Evolutionary conservation across 2,113 vertebrate genomes (phyloP).

Genomic region (cattle (Bos taurus)): DNA sequence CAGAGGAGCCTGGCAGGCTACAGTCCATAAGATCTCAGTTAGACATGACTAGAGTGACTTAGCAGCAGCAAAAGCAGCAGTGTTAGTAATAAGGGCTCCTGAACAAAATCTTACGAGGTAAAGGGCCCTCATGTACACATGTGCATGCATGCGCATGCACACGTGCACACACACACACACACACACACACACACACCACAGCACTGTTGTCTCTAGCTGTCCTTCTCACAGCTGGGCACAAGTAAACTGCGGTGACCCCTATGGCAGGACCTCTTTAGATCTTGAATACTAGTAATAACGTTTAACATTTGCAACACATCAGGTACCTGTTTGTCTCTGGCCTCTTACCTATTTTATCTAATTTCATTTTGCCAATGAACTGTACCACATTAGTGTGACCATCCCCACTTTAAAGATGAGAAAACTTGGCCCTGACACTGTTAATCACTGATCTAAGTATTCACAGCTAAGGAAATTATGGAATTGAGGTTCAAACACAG

Average conservation of each 20-base stretch:
- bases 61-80: neutral
- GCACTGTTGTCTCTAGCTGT: neutral
- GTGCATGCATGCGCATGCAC: accelerated
- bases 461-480: neutral
- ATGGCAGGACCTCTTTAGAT: neutral
- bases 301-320: neutral
- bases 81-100: neutral
- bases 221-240: neutral
- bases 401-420: neutral
- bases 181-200: neutral
- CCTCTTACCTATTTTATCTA: neutral
- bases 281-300: neutral
- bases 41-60: neutral
- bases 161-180: neutral
- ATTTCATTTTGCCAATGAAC: neutral
- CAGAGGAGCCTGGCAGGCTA: neutral
- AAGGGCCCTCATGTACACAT: accelerated
- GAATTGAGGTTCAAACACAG: neutral
- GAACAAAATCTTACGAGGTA: neutral
- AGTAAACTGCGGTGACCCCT: neutral
- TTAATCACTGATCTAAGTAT: neutral
- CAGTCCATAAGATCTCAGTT: neutral
- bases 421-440: neutral
- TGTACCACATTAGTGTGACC: neutral
- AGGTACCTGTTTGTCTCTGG: neutral